A percentile compares a stretch with the other conserved stretches of the same genome.
Evolutionary conservation across 2,797 vertebrate species (phyloP).

Genomic region (Sebastes cheni): DNA sequence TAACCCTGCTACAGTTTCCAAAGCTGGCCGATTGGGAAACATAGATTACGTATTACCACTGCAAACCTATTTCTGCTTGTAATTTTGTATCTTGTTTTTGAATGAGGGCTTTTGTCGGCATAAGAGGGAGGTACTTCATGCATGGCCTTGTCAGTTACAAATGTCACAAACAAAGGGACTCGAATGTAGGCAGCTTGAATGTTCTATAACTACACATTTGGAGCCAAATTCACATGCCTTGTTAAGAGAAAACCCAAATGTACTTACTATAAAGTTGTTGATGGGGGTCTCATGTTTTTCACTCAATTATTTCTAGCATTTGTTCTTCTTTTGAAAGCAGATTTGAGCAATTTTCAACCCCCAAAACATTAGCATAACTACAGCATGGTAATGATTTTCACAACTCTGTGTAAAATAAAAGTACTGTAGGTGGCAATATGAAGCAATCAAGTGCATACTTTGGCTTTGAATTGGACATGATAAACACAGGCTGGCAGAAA

Average conservation of each 20-base stretch:
- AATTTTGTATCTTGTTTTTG: conserved; percentile 58
- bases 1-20: conserved; percentile 80
- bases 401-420: conserved; percentile 42
- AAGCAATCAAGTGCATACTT: conserved; percentile 57
- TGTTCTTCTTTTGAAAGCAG: conserved; percentile 14
- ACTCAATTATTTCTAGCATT: conserved; percentile 35
- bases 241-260: conserved; percentile 25
- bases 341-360: conserved; percentile 49
- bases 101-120: conserved; percentile 39
- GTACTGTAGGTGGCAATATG: conserved; percentile 41
- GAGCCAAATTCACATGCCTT: conserved; percentile 38
- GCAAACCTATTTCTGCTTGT: conserved; percentile 52
- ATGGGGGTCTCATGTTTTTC: conserved; percentile 30
- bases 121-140: conserved; percentile 55
- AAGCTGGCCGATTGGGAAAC: conserved; percentile 53
- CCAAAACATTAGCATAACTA: conserved; percentile 56
- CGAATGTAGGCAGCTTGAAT: conserved; percentile 21
- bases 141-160: conserved; percentile 53
- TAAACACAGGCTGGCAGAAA: conserved; percentile 42
- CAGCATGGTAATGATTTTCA: conserved; percentile 49
- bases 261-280: conserved; percentile 31
- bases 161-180: conserved; percentile 56
- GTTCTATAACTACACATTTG: conserved; percentile 41
- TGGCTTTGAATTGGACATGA: conserved; percentile 51
- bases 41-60: conserved; percentile 38